These are phyloP conservation scores for Halyomorpha halys DNA, from an alignment of 1,140 invertebrate species.

Conservation along the genomic window DNA sequence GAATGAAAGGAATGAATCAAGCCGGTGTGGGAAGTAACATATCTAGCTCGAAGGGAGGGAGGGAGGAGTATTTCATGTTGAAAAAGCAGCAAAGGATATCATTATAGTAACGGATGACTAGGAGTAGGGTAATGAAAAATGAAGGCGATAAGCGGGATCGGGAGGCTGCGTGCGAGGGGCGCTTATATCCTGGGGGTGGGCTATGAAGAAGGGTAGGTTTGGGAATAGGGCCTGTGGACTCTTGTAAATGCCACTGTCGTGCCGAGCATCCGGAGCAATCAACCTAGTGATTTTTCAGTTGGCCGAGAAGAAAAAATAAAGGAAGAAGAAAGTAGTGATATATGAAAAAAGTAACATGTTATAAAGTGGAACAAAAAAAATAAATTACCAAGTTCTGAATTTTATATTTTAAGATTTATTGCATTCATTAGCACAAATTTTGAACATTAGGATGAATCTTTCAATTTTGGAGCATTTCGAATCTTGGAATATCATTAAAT, in stretches of 20 bases:
- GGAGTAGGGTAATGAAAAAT: slow-evolving; percentile 9
- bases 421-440: too few species aligned
- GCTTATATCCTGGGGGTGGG: not conserved
- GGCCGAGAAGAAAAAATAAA: not conserved
- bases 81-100: slow-evolving; percentile 15
- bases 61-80: slow-evolving; percentile 3
- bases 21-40: not conserved
- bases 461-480: too few species aligned
- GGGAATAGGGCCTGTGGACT: slow-evolving; percentile 9
- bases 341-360: not conserved
- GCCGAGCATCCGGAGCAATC: slow-evolving; percentile 8
- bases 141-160: slow-evolving; percentile 10
- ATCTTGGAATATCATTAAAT: too few species aligned
- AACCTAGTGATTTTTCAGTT: slow-evolving; percentile 1
- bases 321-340: not conserved
- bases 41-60: not conserved
- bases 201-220: slow-evolving; percentile 5
- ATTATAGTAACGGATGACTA: slow-evolving; percentile 14
- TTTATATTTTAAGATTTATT: too few species aligned
- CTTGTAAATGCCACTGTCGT: slow-evolving; percentile 15
- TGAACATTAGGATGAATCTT: too few species aligned
- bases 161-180: slow-evolving; percentile 6
- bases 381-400: too few species aligned
- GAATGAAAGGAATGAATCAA: not conserved
- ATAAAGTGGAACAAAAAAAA: too few species aligned